Base-by-base conservation (phyloP, 92 coral and sea anemone species). In the Zoanthus sansibaricus region DNA sequence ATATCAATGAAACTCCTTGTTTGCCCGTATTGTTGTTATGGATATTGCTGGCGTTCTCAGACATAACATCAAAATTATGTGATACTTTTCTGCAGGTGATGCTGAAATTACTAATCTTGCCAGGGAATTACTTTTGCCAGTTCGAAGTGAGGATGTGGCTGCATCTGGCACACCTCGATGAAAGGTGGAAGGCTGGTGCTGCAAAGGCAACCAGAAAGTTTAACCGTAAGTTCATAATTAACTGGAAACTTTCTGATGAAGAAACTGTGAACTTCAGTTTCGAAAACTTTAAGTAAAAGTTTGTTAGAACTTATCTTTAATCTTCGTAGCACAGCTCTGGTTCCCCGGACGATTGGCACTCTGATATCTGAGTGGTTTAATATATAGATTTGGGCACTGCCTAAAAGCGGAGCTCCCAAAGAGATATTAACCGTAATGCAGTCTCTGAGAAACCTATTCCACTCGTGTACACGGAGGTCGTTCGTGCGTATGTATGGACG, bases 151-250 rank as follows among this genome's bases (percentile, higher is more conserved):
- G 70, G 78, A 86, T 86, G 58, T 69, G 83, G 74, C 61, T 86
- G 78, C 82, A 86, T 72, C 61, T 86, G 5, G 59, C 88, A 0
- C 83, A 86, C 56, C 83, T 86, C 30, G 64, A 70, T 51, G 42
- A 58, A 21, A 86, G 83, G 46, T 32, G 83, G 33, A 86, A 86
- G 47, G 61, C 73, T 56, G 83, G 89, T 78, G 89, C 89, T 56
- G 73, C 21, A 54, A 75, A 75, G 51, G 89, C 89, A 73, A 83
- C 89, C 1, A 64, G 89, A 54, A 86, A 86, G 16, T 67, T 77
- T 32, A 75, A 75, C 1, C 83, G 83, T 75, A 75, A 59, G 83
- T 86, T 51, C 25, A 86, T 61, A 16, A 61, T 61, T 61, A 61
- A 61, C 25, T 61, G 68, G 68, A 61, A 61, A 58, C n/a, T 58